These are phyloP conservation scores for Spilarctia lutea DNA, from an alignment of 2,888 invertebrate species.

Conservation along the genomic window DNA sequence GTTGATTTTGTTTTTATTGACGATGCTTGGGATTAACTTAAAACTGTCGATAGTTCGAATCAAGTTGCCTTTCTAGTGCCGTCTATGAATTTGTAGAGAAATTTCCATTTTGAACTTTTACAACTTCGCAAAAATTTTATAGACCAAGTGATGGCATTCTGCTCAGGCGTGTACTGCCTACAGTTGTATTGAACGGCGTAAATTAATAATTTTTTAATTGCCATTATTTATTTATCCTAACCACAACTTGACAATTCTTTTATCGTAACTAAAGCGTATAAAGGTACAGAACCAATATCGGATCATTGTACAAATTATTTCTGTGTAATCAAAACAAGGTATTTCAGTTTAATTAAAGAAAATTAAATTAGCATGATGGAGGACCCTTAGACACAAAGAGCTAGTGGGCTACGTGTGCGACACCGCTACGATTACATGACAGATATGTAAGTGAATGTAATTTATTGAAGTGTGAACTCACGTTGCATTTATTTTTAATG, in stretches of 20 bases:
- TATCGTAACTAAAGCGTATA: constrained; percentile 1
- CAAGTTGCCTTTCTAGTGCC: not conserved
- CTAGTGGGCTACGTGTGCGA: constrained; percentile 45
- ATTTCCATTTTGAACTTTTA: no score
- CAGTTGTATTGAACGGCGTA: constrained; percentile 91
- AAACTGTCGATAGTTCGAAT: not conserved
- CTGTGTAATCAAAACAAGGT: not conserved
- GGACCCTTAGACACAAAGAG: constrained; percentile 32
- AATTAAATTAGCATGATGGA: constrained; percentile 8
- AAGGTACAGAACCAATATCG: not conserved
- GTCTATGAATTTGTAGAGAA: not conserved
- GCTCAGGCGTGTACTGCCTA: constrained; percentile 99
- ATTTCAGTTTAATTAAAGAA: not conserved
- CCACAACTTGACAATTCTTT: not conserved
- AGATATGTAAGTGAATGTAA: constrained; percentile 47
- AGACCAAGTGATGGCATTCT: constrained; percentile 98
- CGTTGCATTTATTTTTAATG: constrained; percentile 73
- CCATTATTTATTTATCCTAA: no score
- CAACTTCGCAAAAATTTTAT: constrained; percentile 92
- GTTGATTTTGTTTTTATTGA: not conserved
- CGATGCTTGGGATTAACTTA: not conserved
- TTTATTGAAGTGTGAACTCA: constrained; percentile 64
- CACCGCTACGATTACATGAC: constrained; percentile 34
- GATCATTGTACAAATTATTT: not conserved
- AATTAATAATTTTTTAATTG: not conserved